Evolutionary conservation across 92 coral and sea anemone species (phyloP), one percentile per base, ranked within the genome.

Genomic region (Zoanthus sansibaricus): DNA sequence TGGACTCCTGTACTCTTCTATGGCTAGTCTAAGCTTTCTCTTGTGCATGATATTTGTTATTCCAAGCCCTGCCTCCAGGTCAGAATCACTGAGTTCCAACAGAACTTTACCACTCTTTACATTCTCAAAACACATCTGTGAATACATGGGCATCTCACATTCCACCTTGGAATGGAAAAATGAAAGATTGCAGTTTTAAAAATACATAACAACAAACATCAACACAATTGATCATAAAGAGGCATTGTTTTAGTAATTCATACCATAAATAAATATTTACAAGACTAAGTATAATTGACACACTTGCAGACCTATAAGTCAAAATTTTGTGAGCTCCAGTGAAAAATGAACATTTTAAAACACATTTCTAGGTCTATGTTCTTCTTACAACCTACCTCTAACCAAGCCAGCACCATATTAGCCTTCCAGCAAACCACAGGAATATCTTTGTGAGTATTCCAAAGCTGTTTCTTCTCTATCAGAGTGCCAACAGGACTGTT

Each of bases 381-480:
- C n/a, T 10, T 9, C 15, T 10, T 5, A 55, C 5, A 9, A 64
- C 58, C 20, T 9, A 80, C 85, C 76, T 94, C 98, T 7, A 94
- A 76, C 98, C 98, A 97, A 0, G 99, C 99, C 20, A 97, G 78
- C 46, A 97, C 98, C 92, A 94, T 93, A 76, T 93, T 93, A 62
- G 99, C 95, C 75, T 92, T 97, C 99, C 99, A 97, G 49, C 95
- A 93, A 13, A 93, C 91, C 93, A 97, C 91, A 6, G 99, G 94
- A 37, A 92, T 85, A 58, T 94, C 96, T 78, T 97, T 97, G 93
- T 95, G 92, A 31, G 89, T 72, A 62, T 97, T 94, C 95, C 94
- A 97, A 3, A 97, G 94, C 75, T 93, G 98, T 75, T 87, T 94
- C 76, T 93, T 89, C 82, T 94, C 92, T 1, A 95, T 75, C 75